These are phyloP conservation scores for Pyralis farinalis DNA, from an alignment of 2,888 invertebrate species.

Conservation along the genomic window DNA sequence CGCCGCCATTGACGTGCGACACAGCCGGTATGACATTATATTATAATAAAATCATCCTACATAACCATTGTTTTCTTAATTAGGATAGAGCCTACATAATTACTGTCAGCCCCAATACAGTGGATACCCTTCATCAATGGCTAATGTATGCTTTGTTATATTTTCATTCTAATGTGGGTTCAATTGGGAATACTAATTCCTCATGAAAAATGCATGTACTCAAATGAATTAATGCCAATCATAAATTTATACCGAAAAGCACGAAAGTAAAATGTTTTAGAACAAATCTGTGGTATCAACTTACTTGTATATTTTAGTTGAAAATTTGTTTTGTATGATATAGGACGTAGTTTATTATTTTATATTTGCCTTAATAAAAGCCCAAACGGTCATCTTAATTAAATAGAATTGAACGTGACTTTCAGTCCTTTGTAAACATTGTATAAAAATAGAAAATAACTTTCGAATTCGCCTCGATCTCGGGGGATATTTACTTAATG, in stretches of 20 bases:
- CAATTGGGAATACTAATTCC: not conserved
- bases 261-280: too few species aligned
- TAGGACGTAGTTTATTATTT: not conserved
- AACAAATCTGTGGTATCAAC: too few species aligned
- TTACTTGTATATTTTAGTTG: too few species aligned
- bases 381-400: not conserved
- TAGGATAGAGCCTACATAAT: constrained; percentile 9
- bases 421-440: too few species aligned
- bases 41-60: constrained; percentile 18
- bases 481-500: not conserved
- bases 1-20: constrained; percentile 10
- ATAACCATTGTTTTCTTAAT: constrained; percentile 17
- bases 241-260: too few species aligned
- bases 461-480: not conserved
- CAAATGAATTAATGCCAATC: too few species aligned
- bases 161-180: not conserved
- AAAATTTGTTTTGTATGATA: too few species aligned
- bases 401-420: too few species aligned
- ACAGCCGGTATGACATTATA: constrained; percentile 13
- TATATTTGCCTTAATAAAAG: not conserved
- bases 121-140: not conserved
- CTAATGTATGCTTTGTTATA: not conserved
- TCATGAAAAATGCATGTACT: too few species aligned
- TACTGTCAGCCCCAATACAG: not conserved
- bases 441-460: not conserved